Base-by-base conservation (phyloP, 1,140 invertebrate species). In the Wiebesia pumilae region DNA sequence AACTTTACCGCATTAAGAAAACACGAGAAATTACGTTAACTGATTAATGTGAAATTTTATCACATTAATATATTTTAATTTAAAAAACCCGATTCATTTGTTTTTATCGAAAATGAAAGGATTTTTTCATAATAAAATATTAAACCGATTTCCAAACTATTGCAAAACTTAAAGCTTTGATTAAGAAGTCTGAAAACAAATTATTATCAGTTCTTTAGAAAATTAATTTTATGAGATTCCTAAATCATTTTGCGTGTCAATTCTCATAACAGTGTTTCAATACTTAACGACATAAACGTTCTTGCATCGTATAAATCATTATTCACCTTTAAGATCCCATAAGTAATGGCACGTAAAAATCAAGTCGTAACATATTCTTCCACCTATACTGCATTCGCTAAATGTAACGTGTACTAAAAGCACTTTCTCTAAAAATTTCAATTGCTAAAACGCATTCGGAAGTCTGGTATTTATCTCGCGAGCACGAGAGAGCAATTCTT, bases 301-400 rank as follows among this genome's bases (percentile, higher is more conserved):
- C 30, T 71, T 80, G 62, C 67, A 73, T 75, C 38, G n/a, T 85
- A 58, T 81, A 85, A 85, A 85, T 85, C 84, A 85, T 75, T 47
- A 65, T 58, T 24, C 62, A 75, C 65, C 84, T 54, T 33, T 43
- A 43, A 81, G 78, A 81, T 58, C 43, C n/a, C 67, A 43, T 71
- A 85, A 85, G 84, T 85, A 85, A 85, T 85, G 84, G 84, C 47
- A 35, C 84, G 84, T 85, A 85, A 85, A 81, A 85, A 85, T 85
- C 67, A 79, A 30, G 6, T n/a, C 38, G 51, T 73, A 67, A 85
- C 81, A 81, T 73, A 85, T 54, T 33, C 58, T 43, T 43, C 10
- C 21, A 62, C 35, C 35, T 38, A 69, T 54, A 43, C 38, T 6
- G 47, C 33, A 71, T 54, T 54, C 71, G 82, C 82, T 47, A 47